Evolutionary conservation across 2,113 vertebrate species (phyloP).

Genomic region (Paracanthobrama guichenoti): DNA sequence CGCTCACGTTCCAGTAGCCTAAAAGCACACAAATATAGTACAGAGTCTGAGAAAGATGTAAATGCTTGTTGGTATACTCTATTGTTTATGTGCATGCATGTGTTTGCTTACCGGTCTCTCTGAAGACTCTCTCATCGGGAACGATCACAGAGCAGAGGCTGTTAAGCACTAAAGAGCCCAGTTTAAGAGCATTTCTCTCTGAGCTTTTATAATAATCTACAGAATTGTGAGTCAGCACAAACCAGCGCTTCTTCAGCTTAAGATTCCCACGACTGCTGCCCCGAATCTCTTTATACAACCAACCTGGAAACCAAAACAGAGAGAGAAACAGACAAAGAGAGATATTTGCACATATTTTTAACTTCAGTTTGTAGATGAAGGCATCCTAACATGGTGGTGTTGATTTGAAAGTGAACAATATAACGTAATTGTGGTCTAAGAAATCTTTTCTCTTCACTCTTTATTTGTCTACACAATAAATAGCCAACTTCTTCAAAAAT

Average conservation of each 20-base stretch:
- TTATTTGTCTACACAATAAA: neutral
- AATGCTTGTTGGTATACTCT: neutral
- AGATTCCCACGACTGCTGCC: constrained; percentile 84
- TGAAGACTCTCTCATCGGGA: constrained; percentile 92
- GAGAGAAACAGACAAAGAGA: neutral
- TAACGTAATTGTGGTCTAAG: neutral
- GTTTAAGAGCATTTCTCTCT: constrained; percentile 86
- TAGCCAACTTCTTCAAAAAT: neutral
- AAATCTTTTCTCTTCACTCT: neutral
- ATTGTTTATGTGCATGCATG: neutral
- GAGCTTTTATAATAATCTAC: constrained; percentile 98
- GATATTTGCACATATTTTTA: neutral
- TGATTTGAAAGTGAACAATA: neutral
- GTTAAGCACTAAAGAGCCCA: constrained; percentile 93
- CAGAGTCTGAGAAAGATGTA: neutral
- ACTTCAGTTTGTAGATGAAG: neutral
- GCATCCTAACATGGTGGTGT: neutral
- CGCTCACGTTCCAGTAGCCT: constrained; percentile 93
- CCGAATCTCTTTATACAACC: constrained; percentile 94
- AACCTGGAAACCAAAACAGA: constrained; percentile 74
- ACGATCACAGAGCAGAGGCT: constrained; percentile 93
- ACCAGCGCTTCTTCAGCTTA: constrained; percentile 97
- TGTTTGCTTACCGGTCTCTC: constrained; percentile 83
- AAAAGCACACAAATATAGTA: constrained; percentile 35
- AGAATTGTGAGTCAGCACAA: constrained; percentile 95